Evolutionary conservation across 2,113 vertebrate species (phyloP), one percentile per base, ranked within the genome.

Genomic region (Pseudolaguvia tuberculata): DNA sequence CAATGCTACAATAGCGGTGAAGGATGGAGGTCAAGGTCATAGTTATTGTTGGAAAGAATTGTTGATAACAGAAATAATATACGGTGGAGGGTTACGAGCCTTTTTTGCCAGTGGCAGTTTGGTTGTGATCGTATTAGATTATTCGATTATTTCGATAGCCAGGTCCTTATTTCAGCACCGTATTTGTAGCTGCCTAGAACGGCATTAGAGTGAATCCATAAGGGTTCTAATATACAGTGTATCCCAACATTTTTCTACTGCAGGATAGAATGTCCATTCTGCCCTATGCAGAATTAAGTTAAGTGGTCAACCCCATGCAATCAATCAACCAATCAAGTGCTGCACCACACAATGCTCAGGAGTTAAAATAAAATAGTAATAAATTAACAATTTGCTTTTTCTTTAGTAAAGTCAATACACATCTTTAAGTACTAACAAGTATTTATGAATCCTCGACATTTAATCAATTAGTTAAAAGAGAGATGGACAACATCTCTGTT

Each of bases 141-240:
- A n/a, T n/a, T n/a, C n/a, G n/a, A n/a, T 42, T 42, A 42, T 42
- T 42, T 42, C 39, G 7, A 42, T 9, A 42, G 39, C 39, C 39
- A 42, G 39, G 9, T 42, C 39, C 8, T 8, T 42, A 42, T 42
- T 42, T 42, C 8, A 35, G 6, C 31, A 35, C 31, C 3, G 6
- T n/a, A 35, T 50, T 39, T n/a, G n/a, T n/a, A n/a, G 55, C 29
- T 50, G 25, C 56, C 20, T 5, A 39, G 58, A n/a, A n/a, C 3
- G 35, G 29, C 29, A 31, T 11, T 31, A n/a, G 18, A 31, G 12
- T 18, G 13, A 57, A 52, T 59, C 69, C 74, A 77, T 27, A 51
- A 77, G 55, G 29, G 63, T 73, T 31, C 75, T 68, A 53, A 70
- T n/a, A 65, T 55, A 47, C 50, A 63, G 27, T 76, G 67, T 80